Conservation (phyloP, 2,888 invertebrate genomes). For the Luffia ferchaultella region DNA sequence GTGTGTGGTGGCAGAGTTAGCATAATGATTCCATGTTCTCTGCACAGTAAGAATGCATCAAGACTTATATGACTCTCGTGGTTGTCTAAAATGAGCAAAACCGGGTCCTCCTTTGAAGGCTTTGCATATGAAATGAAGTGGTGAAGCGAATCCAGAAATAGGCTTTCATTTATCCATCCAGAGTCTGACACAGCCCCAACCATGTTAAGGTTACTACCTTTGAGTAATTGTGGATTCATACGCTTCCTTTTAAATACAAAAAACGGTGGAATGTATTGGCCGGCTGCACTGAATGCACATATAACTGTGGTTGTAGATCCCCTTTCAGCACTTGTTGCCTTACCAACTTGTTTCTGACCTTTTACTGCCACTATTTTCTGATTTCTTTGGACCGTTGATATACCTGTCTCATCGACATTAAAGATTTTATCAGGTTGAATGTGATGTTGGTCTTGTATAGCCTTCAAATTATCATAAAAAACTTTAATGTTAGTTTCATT, state of each 20-base stretch:
- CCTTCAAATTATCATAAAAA: constrained; percentile 12
- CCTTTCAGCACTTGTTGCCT: constrained; percentile 24
- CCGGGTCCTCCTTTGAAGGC: constrained; percentile 16
- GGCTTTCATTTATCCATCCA: constrained; percentile 22
- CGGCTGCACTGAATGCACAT: constrained; percentile 28
- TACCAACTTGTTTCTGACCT: constrained; percentile 26
- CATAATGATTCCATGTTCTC: constrained; percentile 19
- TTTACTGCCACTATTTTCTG: constrained; percentile 19
- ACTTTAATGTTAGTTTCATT: constrained; percentile 15
- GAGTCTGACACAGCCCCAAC: constrained; percentile 18
- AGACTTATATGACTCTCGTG: constrained; percentile 22
- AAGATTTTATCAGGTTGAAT: constrained; percentile 14
- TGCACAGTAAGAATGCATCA: constrained; percentile 14
- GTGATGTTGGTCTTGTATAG: constrained; percentile 17
- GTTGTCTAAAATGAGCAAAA: constrained; percentile 20
- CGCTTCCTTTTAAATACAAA: constrained; percentile 28
- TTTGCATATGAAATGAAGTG: constrained; percentile 20
- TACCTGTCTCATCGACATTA: constrained; percentile 22
- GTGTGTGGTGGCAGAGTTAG: constrained; percentile 23
- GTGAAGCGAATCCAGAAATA: constrained; percentile 23
- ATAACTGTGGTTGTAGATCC: constrained; percentile 24
- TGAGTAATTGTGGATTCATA: constrained; percentile 17
- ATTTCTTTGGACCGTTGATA: constrained; percentile 20
- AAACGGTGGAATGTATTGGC: constrained; percentile 26
- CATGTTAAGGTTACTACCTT: constrained; percentile 17